phyloP scores from a whole-genome alignment of 2,888 invertebrate genomes.

The Diadromus collaris region DNA sequence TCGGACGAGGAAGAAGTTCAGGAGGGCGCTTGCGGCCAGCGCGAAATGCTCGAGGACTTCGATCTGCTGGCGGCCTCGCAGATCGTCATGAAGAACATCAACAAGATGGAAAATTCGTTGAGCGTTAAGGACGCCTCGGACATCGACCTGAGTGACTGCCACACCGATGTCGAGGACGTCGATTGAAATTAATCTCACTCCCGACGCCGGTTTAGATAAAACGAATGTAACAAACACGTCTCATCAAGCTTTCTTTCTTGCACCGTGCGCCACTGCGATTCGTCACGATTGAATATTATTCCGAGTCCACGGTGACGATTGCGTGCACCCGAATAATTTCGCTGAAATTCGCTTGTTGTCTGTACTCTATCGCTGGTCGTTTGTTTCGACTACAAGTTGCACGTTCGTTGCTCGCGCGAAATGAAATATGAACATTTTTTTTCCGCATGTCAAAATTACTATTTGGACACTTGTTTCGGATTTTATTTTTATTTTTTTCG shows the following conservation, averaged over 20 bases:
- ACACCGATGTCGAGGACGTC: conserved; percentile 77
- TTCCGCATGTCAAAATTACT: not conserved
- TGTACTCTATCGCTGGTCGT: conserved; percentile 30
- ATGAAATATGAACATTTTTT: not conserved
- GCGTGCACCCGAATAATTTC: conserved; percentile 4
- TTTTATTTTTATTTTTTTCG: too few species aligned
- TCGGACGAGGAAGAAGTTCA: conserved; percentile 75
- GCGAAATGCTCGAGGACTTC: conserved; percentile 68
- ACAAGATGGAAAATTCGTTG: conserved; percentile 72
- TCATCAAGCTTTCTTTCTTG: conserved; percentile 57
- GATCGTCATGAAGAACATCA: conserved; percentile 75
- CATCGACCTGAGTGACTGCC: conserved; percentile 70
- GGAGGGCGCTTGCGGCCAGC: conserved; percentile 70
- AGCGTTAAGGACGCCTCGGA: conserved; percentile 68
- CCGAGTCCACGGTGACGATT: conserved; percentile 19
- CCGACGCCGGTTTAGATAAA: not conserved
- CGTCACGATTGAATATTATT: conserved; percentile 12
- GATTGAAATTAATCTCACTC: conserved; percentile 67
- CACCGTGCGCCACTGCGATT: conserved; percentile 43
- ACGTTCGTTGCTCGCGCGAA: not conserved
- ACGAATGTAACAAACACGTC: not conserved
- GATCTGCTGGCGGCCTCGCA: conserved; percentile 74
- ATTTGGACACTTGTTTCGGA: not conserved
- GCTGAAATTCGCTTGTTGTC: conserved; percentile 16
- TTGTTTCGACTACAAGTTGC: conserved; percentile 7